These are phyloP conservation scores for Gryon sp. DNA, from an alignment of 1,140 invertebrate species.

Conservation along the genomic window DNA sequence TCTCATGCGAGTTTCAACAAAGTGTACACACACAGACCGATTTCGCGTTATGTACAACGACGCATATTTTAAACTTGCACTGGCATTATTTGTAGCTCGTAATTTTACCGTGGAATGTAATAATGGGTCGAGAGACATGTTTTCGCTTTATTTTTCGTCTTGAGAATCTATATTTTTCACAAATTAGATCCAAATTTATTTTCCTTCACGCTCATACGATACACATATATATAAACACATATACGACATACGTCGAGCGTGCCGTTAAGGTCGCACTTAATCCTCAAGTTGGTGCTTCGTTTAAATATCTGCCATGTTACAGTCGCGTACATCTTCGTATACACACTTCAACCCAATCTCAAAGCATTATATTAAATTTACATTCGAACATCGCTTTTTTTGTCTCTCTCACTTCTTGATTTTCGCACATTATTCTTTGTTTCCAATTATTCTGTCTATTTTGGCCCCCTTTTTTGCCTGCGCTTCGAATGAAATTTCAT, in stretches of 20 bases:
- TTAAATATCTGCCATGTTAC: conserved; percentile 55
- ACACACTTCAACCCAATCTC: conserved; percentile 48
- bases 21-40: no score
- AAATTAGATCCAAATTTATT: conserved; percentile 59
- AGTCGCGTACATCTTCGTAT: conserved; percentile 41
- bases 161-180: conserved; percentile 39
- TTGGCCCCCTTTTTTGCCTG: no score
- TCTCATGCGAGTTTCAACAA: conserved; percentile 32
- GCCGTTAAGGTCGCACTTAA: conserved; percentile 56
- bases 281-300: conserved; percentile 41
- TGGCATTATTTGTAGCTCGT: conserved; percentile 47
- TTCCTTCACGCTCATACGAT: conserved; percentile 21
- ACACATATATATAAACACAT: no score
- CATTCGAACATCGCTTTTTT: background rate
- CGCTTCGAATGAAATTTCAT: no score
- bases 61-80: conserved; percentile 37
- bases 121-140: conserved; percentile 46
- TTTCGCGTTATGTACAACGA: background rate
- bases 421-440: no score
- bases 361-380: conserved; percentile 25
- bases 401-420: no score
- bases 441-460: background rate
- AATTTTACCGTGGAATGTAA: conserved; percentile 34
- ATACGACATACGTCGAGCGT: conserved; percentile 26
- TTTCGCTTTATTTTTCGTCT: conserved; percentile 27